Percentiles rank a stretch among this genome's conserved stretches.
These are phyloP conservation scores for Palythoa grandis DNA, from an alignment of 92 coral and sea anemone genomes.

Conservation along the genomic window DNA sequence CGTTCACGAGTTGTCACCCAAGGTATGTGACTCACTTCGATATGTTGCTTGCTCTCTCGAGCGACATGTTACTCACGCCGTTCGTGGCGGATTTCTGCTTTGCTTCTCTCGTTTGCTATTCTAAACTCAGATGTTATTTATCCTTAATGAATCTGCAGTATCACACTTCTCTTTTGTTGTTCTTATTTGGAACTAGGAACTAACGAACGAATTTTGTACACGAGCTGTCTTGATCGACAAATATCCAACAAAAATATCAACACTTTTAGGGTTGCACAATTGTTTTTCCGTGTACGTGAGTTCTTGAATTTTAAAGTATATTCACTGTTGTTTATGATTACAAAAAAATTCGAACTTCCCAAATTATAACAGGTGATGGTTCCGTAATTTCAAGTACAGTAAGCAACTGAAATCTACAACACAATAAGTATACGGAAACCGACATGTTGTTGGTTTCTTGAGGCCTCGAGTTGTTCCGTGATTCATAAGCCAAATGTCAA, in stretches of 20 bases:
- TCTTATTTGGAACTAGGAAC: neutral
- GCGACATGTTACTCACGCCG: neutral
- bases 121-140: neutral
- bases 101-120: neutral
- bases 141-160: neutral
- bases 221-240: neutral
- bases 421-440: constrained; percentile 28
- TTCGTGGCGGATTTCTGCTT: neutral
- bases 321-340: neutral
- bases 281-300: neutral
- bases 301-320: neutral
- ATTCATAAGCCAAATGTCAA: constrained; percentile 16
- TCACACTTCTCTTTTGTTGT: neutral
- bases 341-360: neutral
- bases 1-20: neutral
- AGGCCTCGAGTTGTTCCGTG: neutral
- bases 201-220: neutral
- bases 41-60: neutral
- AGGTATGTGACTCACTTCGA: neutral
- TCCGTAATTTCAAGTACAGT: constrained; percentile 7
- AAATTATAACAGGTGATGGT: neutral
- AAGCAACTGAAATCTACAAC: constrained; percentile 28
- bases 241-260: neutral
- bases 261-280: constrained; percentile 27
- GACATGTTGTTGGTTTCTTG: constrained; percentile 39